Base-by-base conservation (phyloP, 2,113 vertebrate genomes). In the Pachyramphus minor region DNA sequence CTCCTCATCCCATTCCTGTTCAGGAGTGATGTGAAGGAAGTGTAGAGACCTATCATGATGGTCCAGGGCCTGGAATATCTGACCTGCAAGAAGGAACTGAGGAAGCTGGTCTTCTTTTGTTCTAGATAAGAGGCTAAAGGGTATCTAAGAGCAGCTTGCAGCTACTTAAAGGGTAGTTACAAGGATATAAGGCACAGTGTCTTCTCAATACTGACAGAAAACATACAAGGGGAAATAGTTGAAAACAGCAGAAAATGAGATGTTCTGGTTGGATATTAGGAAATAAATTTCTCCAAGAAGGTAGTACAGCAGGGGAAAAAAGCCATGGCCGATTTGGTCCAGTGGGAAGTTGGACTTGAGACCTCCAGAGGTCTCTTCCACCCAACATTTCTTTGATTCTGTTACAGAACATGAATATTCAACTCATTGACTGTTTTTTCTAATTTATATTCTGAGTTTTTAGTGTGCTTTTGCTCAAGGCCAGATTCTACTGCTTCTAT, bases 401-500 rank as follows among this genome's bases (percentile, higher is more conserved):
- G 22, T 49, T 42, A n/a, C 22, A 73, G 35, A 30, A 3, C 64
- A 78, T 78, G 60, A 93, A 90, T 92, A 92, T 94, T 86, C 76
- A 89, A 30, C 79, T 91, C 21, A 90, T 74, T 80, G n/a, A 79
- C 64, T 82, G 31, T 41, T 93, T 75, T 92, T 92, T 42, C 53
- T 86, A 39, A 81, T 84, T 90, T 68, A 53, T 50, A 64, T 95
- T 90, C 90, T 52, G 47, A 68, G 64, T 12, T 76, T 91, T 93
- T 81, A 30, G 64, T 13, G 11, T 60, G 56, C 72, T 92, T 94
- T 95, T 92, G 62, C 80, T 95, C 58, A 95, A 88, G 90, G 90
- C 83, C 49, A 73, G 44, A 67, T 93, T 89, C 85, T 73, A 28
- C 62, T 82, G 68, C 45, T 53, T 86, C 83, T 81, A 18, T 64